phyloP scores from a whole-genome alignment of 2,888 invertebrate species.

The Altica lythri region DNA sequence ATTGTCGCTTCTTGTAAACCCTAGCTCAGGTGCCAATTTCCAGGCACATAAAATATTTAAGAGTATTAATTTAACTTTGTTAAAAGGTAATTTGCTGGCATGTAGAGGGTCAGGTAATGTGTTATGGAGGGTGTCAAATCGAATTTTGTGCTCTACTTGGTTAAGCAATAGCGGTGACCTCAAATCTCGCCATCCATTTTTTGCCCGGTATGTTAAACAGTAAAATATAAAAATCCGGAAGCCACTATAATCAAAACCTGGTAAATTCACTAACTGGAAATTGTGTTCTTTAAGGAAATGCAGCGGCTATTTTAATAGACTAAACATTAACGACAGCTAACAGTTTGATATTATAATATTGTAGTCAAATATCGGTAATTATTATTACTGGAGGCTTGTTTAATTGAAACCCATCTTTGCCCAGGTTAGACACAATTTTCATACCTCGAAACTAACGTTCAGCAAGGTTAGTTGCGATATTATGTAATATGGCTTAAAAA shows the following conservation, averaged over 20 bases:
- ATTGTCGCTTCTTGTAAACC: constrained; percentile 24
- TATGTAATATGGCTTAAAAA: too few relatives aligned
- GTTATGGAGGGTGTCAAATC: constrained; percentile 24
- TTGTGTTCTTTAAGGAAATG: too few relatives aligned
- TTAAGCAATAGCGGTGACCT: constrained; percentile 14
- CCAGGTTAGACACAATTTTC: too few relatives aligned
- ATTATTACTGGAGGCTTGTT: too few relatives aligned
- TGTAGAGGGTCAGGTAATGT: constrained; percentile 32
- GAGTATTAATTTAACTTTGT: constrained; percentile 37
- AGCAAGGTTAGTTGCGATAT: too few relatives aligned
- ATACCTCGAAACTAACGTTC: too few relatives aligned
- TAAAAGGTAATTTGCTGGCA: constrained; percentile 33
- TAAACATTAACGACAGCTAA: too few relatives aligned
- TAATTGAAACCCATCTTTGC: too few relatives aligned
- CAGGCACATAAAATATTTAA: constrained; percentile 35
- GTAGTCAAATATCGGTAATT: too few relatives aligned
- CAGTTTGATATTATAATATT: too few relatives aligned
- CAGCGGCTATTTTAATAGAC: too few relatives aligned
- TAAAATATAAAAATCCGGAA: neutral
- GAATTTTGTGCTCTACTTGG: constrained; percentile 19
- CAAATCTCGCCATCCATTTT: constrained; percentile 9
- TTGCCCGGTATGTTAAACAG: neutral
- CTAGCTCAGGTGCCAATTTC: constrained; percentile 31
- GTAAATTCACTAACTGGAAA: too few relatives aligned
- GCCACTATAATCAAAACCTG: neutral